A percentile compares a stretch with the other conserved stretches of the same genome.
Conservation (phyloP, 2,888 invertebrate genomes). For the Theristus sp. region DNA sequence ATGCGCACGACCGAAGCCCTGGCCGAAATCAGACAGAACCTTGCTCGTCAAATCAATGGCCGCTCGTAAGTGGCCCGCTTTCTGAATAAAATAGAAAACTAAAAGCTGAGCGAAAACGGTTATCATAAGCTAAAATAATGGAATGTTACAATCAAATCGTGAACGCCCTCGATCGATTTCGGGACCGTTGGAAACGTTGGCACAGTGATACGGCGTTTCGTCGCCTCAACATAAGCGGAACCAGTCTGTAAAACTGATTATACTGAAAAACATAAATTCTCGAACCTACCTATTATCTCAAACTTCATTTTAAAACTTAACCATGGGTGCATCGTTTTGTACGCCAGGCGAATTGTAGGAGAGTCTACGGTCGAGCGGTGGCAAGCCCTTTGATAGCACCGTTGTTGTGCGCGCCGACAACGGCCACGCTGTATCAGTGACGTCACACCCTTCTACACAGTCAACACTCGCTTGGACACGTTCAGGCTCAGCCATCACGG, state of each 20-base stretch:
- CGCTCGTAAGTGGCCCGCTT: conserved; percentile 54
- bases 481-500: no score
- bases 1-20: conserved; percentile 56
- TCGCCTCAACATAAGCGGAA: background rate
- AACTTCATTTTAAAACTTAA: no score
- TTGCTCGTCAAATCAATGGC: conserved; percentile 69
- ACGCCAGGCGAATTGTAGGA: background rate
- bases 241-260: background rate
- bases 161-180: background rate
- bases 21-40: conserved; percentile 61
- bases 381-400: background rate
- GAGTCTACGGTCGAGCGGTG: background rate
- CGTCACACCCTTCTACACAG: no score
- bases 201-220: background rate
- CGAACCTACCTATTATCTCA: no score
- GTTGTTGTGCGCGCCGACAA: background rate
- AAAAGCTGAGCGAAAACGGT: no score
- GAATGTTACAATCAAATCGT: background rate
- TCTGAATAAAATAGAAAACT: conserved; percentile 21
- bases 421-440: no score
- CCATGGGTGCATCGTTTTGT: background rate
- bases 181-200: background rate
- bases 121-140: no score
- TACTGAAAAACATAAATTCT: background rate
- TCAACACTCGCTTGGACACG: no score